Evolutionary conservation across 2,113 vertebrate genomes (phyloP), one percentile per base, ranked within the genome.

Genomic region (Holacanthus passer): DNA sequence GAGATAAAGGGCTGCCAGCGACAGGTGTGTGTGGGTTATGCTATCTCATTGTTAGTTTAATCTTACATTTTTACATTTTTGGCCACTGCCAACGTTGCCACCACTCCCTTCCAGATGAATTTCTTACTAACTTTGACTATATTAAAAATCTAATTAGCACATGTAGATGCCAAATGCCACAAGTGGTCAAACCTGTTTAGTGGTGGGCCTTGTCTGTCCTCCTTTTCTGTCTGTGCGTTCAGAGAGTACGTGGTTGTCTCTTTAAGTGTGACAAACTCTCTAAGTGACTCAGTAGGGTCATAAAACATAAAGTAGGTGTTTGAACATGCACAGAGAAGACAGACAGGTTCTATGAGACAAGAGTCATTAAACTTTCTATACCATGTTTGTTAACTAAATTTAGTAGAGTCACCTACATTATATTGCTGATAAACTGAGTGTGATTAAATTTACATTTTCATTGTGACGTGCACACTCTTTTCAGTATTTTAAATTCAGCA

Each of bases 101-200:
- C 84, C 87, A 74, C 87, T 8, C 90, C 90, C 87, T 86, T 64
- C 69, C 13, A 68, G 58, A 45, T 10, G 5, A 20, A 41, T 22
- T 8, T 81, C 5, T 10, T 35, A n/a, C 59, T 56, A 6, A 0
- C 19, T 37, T 87, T 35, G 17, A 56, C 50, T 63, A 48, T 71
- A 71, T 39, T 48, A 45, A 73, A 71, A 84, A 68, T 35, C 56
- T 50, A 75, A 73, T 85, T 77, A 76, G 24, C 32, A 31, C 14
- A 4, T 7, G 14, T 48, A 27, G 13, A 17, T 59, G 50, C 16
- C 50, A 86, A 78, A 88, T 41, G 52, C 77, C 73, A 83, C 14
- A 8, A 80, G 87, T 47, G 29, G 82, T 83, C 66, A 83, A 77
- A 92, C 89, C 75, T 73, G 87, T 88, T 77, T 11, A 39, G 24